A percentile compares a stretch with the other conserved stretches of the same genome.
These are phyloP conservation scores for Takifugu ocellatus DNA, from an alignment of 2,797 vertebrate genomes.

Conservation along the genomic window DNA sequence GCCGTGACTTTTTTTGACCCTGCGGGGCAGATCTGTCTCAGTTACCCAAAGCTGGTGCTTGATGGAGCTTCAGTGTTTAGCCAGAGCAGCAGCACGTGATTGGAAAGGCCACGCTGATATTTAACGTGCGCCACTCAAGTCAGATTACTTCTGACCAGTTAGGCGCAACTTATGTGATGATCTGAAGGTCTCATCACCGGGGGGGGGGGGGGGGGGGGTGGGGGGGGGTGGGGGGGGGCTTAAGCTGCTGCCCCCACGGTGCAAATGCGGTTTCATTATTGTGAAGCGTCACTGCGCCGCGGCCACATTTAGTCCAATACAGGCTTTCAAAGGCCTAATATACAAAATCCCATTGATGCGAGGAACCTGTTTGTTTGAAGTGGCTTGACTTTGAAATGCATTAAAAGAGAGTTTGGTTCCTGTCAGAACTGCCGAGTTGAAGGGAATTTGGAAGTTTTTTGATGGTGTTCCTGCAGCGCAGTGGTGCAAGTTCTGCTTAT, in stretches of 20 bases:
- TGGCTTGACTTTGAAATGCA: conserved; percentile 43
- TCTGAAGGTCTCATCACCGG: not conserved
- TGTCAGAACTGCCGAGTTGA: conserved; percentile 25
- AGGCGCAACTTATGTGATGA: conserved; percentile 47
- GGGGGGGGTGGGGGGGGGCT: conserved; percentile 6
- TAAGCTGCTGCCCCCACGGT: conserved; percentile 29
- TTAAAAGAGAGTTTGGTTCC: conserved; percentile 28
- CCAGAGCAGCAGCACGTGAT: conserved; percentile 39
- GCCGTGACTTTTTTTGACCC: not conserved
- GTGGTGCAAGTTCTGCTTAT: conserved; percentile 21
- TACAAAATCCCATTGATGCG: conserved; percentile 28
- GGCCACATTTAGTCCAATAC: conserved; percentile 18
- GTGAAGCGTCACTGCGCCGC: conserved; percentile 10
- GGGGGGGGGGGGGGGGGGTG: conserved; percentile 18
- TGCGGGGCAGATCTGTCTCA: not conserved
- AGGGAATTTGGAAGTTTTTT: conserved; percentile 23
- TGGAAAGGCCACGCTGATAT: conserved; percentile 32
- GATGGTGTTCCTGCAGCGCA: conserved; percentile 7
- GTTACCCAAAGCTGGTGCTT: conserved; percentile 6
- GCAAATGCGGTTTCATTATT: conserved; percentile 11
- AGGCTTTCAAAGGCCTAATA: conserved; percentile 42
- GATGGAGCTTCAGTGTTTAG: conserved; percentile 26
- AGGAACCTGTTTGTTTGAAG: conserved; percentile 51
- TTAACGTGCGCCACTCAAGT: conserved; percentile 49
- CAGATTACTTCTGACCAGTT: conserved; percentile 40